These are phyloP conservation scores for Myopa testacea DNA, from an alignment of 2,888 invertebrate species.

Conservation along the genomic window DNA sequence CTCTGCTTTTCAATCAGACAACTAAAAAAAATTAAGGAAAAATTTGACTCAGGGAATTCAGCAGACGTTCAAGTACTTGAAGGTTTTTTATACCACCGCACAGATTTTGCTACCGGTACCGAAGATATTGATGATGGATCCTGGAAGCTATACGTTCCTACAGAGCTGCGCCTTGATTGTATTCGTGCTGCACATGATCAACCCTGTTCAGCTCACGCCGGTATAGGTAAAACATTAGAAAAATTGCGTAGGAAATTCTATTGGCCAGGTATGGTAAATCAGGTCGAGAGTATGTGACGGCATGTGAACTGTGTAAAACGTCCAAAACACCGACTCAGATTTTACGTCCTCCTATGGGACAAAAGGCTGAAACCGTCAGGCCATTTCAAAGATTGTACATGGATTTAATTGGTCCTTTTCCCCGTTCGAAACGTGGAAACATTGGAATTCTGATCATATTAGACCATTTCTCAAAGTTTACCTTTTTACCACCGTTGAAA, in stretches of 20 bases:
- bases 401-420: neutral
- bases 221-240: constrained; percentile 18
- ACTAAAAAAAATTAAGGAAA: neutral
- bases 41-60: neutral
- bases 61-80: constrained; percentile 2
- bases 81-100: neutral
- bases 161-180: neutral
- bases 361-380: constrained; percentile 7
- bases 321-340: neutral
- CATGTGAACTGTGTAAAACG: constrained; percentile 13
- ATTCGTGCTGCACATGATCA: constrained; percentile 7
- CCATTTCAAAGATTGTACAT: constrained; percentile 13
- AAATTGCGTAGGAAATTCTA: constrained; percentile 2
- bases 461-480: too few relatives aligned
- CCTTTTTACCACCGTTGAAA: neutral
- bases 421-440: too few relatives aligned
- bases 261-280: constrained; percentile 14
- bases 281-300: constrained; percentile 11
- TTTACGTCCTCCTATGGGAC: constrained; percentile 17
- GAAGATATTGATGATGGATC: constrained; percentile 3
- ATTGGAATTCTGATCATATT: too few relatives aligned
- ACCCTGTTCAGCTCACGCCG: neutral
- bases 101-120: neutral
- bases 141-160: constrained; percentile 66
- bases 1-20: constrained; percentile 4